Evolutionary conservation across 2,888 invertebrate species (phyloP).

Genomic region (Archaeoteleia sp.): DNA sequence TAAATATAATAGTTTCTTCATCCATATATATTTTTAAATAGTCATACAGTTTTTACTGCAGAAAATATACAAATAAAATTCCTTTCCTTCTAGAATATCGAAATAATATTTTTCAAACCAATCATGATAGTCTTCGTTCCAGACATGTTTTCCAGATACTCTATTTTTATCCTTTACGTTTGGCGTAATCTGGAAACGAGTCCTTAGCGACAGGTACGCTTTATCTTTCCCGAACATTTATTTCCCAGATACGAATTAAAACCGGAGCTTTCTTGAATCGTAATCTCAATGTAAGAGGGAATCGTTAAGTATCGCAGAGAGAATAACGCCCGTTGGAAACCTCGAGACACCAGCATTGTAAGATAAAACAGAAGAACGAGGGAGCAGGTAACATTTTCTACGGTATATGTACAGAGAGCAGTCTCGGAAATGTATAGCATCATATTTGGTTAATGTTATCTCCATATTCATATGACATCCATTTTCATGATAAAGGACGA

Average conservation of each 20-base stretch:
- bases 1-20: too few relatives aligned
- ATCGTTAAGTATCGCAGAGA: constrained; percentile 18
- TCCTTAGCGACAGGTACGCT: constrained; percentile 17
- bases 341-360: constrained; percentile 24
- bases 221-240: constrained; percentile 8
- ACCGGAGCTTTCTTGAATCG: constrained; percentile 9
- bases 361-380: constrained; percentile 32
- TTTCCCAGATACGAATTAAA: constrained; percentile 33
- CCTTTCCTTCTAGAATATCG: neutral
- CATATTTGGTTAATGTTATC: constrained; percentile 55
- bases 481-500: constrained; percentile 48
- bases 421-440: constrained; percentile 44
- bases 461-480: constrained; percentile 50
- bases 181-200: constrained; percentile 35
- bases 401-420: constrained; percentile 29
- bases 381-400: constrained; percentile 39
- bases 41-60: too few relatives aligned
- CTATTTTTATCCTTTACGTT: constrained; percentile 20
- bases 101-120: too few relatives aligned
- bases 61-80: neutral
- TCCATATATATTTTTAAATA: too few relatives aligned
- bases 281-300: constrained; percentile 15
- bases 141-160: constrained; percentile 16
- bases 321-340: constrained; percentile 31
- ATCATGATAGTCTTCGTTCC: too few relatives aligned